Percentiles rank a stretch among this genome's conserved stretches.
phyloP scores from a whole-genome alignment of 2,888 invertebrate species.

The Coelopa pilipes region DNA sequence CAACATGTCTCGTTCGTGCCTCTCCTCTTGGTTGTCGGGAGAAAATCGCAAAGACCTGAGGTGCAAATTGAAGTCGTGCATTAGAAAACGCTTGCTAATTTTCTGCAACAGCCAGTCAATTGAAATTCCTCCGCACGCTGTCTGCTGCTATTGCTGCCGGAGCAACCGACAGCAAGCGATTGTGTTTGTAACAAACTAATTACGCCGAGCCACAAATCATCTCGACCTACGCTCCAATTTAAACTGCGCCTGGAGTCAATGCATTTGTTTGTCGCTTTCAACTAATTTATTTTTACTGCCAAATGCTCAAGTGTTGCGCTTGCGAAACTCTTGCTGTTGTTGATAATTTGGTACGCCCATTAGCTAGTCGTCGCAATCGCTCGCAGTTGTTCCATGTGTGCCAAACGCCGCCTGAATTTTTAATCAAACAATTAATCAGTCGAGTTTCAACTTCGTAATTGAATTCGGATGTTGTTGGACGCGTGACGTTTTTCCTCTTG shows the following conservation, averaged over 20 bases:
- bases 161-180: neutral
- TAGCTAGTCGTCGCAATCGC: neutral
- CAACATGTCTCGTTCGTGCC: neutral
- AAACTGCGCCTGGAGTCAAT: too few species aligned
- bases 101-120: too few species aligned
- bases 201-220: neutral
- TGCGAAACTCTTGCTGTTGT: neutral
- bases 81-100: too few species aligned
- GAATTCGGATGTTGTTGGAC: neutral
- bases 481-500: too few species aligned
- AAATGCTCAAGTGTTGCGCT: too few species aligned
- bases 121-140: too few species aligned
- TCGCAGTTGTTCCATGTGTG: too few species aligned
- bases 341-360: neutral
- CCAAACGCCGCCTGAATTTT: slow-evolving; percentile 8
- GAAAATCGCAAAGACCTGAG: neutral
- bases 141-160: neutral
- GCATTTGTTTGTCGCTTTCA: too few species aligned
- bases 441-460: slow-evolving; percentile 5
- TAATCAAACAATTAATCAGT: slow-evolving; percentile 22
- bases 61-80: too few species aligned
- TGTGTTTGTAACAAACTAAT: slow-evolving; percentile 9
- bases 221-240: too few species aligned
- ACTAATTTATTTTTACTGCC: too few species aligned
- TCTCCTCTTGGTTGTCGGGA: neutral